phyloP scores from a whole-genome alignment of 2,888 invertebrate species.

The Gerosis bhagava region DNA sequence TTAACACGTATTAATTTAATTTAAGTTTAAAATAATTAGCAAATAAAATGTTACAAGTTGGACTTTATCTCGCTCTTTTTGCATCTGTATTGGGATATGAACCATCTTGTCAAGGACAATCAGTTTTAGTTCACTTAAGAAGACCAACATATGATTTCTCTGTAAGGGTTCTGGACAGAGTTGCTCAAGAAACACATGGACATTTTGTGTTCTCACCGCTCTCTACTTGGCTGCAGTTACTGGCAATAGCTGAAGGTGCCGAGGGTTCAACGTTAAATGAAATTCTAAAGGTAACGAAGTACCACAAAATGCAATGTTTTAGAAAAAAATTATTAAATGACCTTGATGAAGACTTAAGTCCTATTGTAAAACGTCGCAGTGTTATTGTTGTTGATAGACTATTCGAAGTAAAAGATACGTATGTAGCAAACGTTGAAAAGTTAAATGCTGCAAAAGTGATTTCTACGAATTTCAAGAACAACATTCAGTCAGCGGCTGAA shows the following conservation, averaged over 20 bases:
- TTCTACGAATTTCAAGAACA: conserved; percentile 46
- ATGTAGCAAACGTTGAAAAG: conserved; percentile 38
- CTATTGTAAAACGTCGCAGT: conserved; percentile 37
- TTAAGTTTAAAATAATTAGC: not conserved
- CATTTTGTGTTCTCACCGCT: conserved; percentile 63
- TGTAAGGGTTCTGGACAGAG: conserved; percentile 37
- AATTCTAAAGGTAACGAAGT: conserved; percentile 48
- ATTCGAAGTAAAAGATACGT: conserved; percentile 44
- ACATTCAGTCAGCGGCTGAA: conserved; percentile 42
- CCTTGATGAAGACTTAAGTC: conserved; percentile 53
- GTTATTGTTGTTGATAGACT: conserved; percentile 46
- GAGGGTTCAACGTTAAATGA: conserved; percentile 49
- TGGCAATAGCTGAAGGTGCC: conserved; percentile 58
- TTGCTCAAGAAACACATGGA: conserved; percentile 53
- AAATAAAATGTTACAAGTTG: conserved; percentile 8
- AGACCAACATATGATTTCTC: conserved; percentile 44
- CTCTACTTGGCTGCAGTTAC: conserved; percentile 61
- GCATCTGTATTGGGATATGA: not conserved
- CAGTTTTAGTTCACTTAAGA: conserved; percentile 32
- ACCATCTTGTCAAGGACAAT: conserved; percentile 19
- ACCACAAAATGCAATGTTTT: conserved; percentile 56
- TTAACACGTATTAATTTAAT: no score
- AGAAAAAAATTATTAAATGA: conserved; percentile 38
- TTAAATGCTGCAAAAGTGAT: conserved; percentile 48
- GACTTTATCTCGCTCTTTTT: no score